Conservation (phyloP, 2,113 vertebrate genomes). For the Colinus virginianus region DNA sequence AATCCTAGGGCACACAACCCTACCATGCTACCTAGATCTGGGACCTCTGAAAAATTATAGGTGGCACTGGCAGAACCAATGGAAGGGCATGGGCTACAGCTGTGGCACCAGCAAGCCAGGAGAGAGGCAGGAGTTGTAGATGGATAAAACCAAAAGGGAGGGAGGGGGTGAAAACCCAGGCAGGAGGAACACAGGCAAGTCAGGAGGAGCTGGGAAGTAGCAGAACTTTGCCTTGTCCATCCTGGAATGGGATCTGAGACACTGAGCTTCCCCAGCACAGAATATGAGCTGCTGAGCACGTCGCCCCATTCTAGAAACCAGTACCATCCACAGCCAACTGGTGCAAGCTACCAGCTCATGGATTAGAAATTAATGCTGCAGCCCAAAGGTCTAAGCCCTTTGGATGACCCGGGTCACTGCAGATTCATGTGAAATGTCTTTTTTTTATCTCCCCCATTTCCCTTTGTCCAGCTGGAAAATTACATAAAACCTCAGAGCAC, state of each 20-base stretch:
- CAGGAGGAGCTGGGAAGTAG: not conserved
- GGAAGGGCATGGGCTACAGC: not conserved
- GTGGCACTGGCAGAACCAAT: not conserved
- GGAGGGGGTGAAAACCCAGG: not conserved
- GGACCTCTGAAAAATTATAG: not conserved
- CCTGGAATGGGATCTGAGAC: not conserved
- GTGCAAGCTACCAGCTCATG: not conserved
- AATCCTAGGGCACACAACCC: not conserved
- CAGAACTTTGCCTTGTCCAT: not conserved
- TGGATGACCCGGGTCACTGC: not conserved
- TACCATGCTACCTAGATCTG: not conserved
- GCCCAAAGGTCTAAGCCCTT: not conserved
- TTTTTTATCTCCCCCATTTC: not conserved
- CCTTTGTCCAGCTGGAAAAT: not conserved
- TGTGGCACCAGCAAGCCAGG: not conserved
- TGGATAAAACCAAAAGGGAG: not conserved
- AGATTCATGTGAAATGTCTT: not conserved
- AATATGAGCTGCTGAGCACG: not conserved
- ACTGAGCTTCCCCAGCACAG: not conserved
- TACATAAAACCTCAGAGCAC: not conserved
- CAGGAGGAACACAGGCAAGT: not conserved
- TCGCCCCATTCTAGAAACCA: not conserved
- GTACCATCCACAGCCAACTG: not conserved
- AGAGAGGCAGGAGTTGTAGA: not conserved
- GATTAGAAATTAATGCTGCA: not conserved